Percentiles rank a stretch among this genome's conserved stretches.
Conservation (phyloP, 2,888 invertebrate genomes). For the Hydriomena furcata region DNA sequence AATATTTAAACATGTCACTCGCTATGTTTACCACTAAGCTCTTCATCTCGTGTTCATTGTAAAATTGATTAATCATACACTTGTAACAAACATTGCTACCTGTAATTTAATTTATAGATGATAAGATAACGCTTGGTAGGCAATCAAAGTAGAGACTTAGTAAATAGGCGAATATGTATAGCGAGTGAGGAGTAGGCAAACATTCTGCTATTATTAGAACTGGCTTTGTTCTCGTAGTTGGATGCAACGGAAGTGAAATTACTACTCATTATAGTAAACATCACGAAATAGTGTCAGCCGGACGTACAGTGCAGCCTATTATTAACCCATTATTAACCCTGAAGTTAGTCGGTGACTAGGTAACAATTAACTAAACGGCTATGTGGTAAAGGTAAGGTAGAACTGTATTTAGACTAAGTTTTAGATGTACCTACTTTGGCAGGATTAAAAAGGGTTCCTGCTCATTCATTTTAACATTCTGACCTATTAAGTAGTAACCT, state of each 20-base stretch:
- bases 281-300: too few relatives aligned
- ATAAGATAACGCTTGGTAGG: conserved; percentile 58
- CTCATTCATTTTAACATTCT: too few relatives aligned
- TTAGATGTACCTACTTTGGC: too few relatives aligned
- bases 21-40: conserved; percentile 55
- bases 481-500: too few relatives aligned
- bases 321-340: too few relatives aligned
- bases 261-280: too few relatives aligned
- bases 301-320: too few relatives aligned
- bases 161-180: neutral
- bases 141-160: conserved; percentile 19
- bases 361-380: too few relatives aligned
- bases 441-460: too few relatives aligned
- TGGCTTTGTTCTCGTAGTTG: neutral
- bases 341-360: too few relatives aligned
- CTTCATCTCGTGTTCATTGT: conserved; percentile 53
- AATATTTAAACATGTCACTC: conserved; percentile 61
- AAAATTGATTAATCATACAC: conserved; percentile 67
- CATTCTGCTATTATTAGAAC: conserved; percentile 1
- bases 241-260: neutral
- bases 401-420: too few relatives aligned
- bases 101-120: conserved; percentile 50
- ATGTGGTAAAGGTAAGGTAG: too few relatives aligned
- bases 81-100: conserved; percentile 61
- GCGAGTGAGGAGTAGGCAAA: conserved; percentile 11